Evolutionary conservation across 2,888 invertebrate species (phyloP), one percentile per base, ranked within the genome.

Genomic region (Hirtodrosophila cameraria): DNA sequence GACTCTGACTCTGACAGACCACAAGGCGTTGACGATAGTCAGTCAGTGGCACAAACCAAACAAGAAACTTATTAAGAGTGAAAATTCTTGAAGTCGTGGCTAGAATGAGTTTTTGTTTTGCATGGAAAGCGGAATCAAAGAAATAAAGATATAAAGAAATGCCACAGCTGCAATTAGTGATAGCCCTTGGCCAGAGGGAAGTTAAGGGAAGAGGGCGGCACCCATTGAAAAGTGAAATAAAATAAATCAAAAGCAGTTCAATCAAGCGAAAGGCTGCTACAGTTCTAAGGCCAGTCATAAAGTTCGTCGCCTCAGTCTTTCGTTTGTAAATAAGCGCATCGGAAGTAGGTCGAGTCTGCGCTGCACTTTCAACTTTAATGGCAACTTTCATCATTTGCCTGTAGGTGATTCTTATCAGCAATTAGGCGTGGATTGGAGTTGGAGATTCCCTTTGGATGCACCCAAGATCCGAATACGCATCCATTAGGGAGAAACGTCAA

Each of bases 31-130:
- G 78, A 72, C 66, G 73, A 70, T 66, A 81, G 64, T 77, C 82
- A 77, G 84, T 75, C 84, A 84, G 78, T 84, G 78, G 84, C 82
- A 81, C 82, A 81, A 63, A 52, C 53, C 57, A 68, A 84, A 78
- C 79, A 50, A 85, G 82, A 74, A 71, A 82, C 82, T 85, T 85
- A 72, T 75, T 76, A 84, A 82, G 85, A 81, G 85, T 78, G 82
- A 81, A 81, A 81, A 82, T 84, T 84, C 65, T 78, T 43, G 43
- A 35, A 27, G 54, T 27, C 41, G 45, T 31, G 41, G 41, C 54
- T 62, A 67, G 85, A 84, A 81, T 75, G 54, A 41, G 60, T 71
- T 67, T 72, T 63, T 69, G 64, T 54, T 52, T 65, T 75, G 70
- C 78, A 73, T 83, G 62, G 65, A 80, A 80, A 76, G 80, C 53